A percentile compares a stretch with the other conserved stretches of the same genome.
Evolutionary conservation across 2,888 invertebrate species (phyloP).

Genomic region (Atrina japonica): DNA sequence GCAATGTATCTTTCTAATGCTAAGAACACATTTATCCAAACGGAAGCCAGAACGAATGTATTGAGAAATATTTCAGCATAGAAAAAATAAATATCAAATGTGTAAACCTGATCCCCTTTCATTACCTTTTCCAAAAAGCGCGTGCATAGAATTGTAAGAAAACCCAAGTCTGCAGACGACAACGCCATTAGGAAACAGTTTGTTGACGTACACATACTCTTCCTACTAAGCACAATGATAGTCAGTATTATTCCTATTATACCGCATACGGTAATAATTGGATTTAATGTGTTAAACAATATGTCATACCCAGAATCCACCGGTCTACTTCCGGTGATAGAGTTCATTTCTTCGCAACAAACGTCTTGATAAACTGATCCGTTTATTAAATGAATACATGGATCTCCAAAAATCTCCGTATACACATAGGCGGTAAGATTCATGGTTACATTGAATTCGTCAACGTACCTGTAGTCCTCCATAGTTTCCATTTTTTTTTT

Average conservation of each 20-base stretch:
- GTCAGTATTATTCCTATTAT: conserved; percentile 77
- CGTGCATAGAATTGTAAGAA: conserved; percentile 67
- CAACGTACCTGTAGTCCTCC: no score
- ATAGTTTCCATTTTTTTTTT: no score
- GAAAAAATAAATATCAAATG: conserved; percentile 58
- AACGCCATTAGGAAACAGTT: conserved; percentile 77
- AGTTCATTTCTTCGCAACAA: no score
- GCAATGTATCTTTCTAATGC: conserved; percentile 79
- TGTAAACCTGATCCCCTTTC: conserved; percentile 37
- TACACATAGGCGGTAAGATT: no score
- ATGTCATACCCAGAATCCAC: conserved; percentile 10
- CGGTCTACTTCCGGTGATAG: no score
- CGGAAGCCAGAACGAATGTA: conserved; percentile 68
- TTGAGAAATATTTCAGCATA: conserved; percentile 61
- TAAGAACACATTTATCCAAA: conserved; percentile 78
- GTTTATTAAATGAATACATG: no score
- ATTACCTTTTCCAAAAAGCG: conserved; percentile 48
- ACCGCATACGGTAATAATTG: conserved; percentile 72
- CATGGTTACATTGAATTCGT: no score
- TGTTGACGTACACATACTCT: conserved; percentile 79
- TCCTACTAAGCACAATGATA: conserved; percentile 75
- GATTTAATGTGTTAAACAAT: conserved; percentile 55
- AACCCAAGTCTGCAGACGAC: conserved; percentile 75
- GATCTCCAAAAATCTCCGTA: no score
- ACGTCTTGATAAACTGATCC: no score